phyloP scores from a whole-genome alignment of 2,113 vertebrate genomes.

The Casuarius casuarius region DNA sequence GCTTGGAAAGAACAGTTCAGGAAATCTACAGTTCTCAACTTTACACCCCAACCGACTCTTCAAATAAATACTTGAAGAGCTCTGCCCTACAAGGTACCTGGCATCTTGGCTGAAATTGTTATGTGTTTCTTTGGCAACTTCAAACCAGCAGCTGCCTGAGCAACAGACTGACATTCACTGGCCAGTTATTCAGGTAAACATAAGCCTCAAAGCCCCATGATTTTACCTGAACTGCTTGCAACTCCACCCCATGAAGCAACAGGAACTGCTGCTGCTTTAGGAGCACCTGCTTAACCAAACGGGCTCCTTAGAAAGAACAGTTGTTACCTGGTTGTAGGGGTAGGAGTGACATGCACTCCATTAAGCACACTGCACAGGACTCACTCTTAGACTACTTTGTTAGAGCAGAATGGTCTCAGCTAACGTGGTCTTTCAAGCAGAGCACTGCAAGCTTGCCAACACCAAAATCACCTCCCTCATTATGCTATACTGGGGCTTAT shows the following conservation, averaged over 20 bases:
- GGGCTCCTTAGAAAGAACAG: background rate
- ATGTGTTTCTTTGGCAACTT: background rate
- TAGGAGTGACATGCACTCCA: rapidly evolving
- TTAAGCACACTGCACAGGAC: background rate
- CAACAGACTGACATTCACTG: constrained; percentile 37
- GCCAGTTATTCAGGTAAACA: background rate
- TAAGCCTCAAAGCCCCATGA: background rate
- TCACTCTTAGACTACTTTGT: background rate
- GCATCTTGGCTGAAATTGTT: constrained; percentile 53
- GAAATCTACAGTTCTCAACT: background rate
- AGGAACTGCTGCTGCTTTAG: background rate
- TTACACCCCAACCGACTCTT: background rate
- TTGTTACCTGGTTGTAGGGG: rapidly evolving
- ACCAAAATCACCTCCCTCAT: background rate
- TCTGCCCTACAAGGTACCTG: constrained; percentile 26
- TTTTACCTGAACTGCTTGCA: background rate
- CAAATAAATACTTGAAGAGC: background rate
- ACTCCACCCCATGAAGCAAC: background rate
- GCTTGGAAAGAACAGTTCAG: background rate
- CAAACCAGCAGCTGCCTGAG: background rate
- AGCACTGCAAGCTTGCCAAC: background rate
- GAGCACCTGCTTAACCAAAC: background rate
- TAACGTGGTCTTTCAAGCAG: background rate
- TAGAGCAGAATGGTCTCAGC: rapidly evolving
- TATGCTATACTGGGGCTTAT: background rate